Evolutionary conservation across 2,888 invertebrate species (phyloP).

Genomic region (Pemphredon lugubris): DNA sequence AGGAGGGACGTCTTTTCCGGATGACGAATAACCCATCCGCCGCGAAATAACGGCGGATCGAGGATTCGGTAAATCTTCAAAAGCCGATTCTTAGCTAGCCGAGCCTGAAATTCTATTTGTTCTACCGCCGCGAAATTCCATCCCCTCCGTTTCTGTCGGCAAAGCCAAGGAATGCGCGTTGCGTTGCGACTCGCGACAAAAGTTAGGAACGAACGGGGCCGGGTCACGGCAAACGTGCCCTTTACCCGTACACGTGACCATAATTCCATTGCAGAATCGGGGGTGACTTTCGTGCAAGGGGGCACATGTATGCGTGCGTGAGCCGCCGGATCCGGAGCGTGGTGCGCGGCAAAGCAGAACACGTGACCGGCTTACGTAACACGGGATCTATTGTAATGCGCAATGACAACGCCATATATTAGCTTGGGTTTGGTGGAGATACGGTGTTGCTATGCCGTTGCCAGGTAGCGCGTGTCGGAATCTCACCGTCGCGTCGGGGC

Average conservation of each 20-base stretch:
- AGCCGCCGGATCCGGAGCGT: conserved; percentile 34
- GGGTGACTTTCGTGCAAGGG: conserved; percentile 21
- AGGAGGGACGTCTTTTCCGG: background rate
- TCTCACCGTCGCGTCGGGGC: background rate
- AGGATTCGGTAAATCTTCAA: too few species aligned
- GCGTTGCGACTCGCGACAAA: conserved; percentile 33
- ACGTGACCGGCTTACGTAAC: conserved; percentile 74
- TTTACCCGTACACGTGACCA: conserved; percentile 72
- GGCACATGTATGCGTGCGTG: conserved; percentile 60
- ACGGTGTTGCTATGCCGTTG: conserved; percentile 54
- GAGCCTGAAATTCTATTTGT: conserved; percentile 11
- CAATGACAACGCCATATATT: conserved; percentile 65
- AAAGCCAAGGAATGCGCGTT: conserved; percentile 6
- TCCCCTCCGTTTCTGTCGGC: too few species aligned
- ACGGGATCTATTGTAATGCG: conserved; percentile 61
- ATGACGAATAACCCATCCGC: background rate
- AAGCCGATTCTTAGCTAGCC: conserved; percentile 4
- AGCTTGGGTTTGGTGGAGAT: conserved; percentile 45
- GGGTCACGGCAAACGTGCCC: conserved; percentile 66
- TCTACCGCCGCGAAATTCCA: conserved; percentile 2
- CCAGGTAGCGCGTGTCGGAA: conserved; percentile 28
- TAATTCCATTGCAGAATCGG: conserved; percentile 60
- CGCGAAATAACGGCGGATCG: background rate
- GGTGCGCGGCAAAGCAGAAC: conserved; percentile 62
- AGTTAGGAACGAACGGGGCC: conserved; percentile 53